Evolutionary conservation across 2,888 invertebrate species (phyloP), one percentile per base, ranked within the genome.

Genomic region (Heteropelma amictum): DNA sequence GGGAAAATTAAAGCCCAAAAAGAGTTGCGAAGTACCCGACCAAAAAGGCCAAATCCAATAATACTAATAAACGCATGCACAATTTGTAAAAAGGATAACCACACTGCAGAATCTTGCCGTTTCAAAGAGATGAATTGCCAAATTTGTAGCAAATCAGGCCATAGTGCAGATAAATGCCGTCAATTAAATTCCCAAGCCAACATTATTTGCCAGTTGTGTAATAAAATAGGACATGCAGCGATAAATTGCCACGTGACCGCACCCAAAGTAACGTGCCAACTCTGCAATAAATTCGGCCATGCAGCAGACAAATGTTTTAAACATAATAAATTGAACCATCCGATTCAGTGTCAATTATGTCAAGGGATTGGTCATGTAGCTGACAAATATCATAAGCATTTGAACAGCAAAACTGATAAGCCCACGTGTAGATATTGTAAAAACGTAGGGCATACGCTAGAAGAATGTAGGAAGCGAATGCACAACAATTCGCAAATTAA

Each of bases 281-380:
- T n/a, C n/a, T n/a, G n/a, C n/a, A n/a, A n/a, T n/a, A n/a, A n/a
- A n/a, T n/a, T n/a, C n/a, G n/a, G n/a, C n/a, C n/a, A n/a, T n/a
- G n/a, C n/a, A n/a, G n/a, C n/a, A n/a, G n/a, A n/a, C n/a, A n/a
- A n/a, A n/a, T 8, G 6, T 14, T 54, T 54, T 35, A 8, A 54
- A 35, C 33, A 54, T 19, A 19, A n/a, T 1, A 19, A 17, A 3
- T 2, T 4, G 14, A 45, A n/a, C 5, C 8, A n/a, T n/a, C n/a
- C n/a, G n/a, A n/a, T n/a, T n/a, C n/a, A n/a, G n/a, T 54, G 53
- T 10, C 53, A 54, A 19, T 10, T 54, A 8, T 54, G 53, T n/a
- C 3, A 33, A 1, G 3, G 10, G 4, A 7, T 10, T 1, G 53
- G 53, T 19, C 53, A 54, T 12, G n/a, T 8, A 10, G 45, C 45